Evolutionary conservation across 2,113 vertebrate species (phyloP), one percentile per base, ranked within the genome.

Genomic region (Cyprinodon variegatus): DNA sequence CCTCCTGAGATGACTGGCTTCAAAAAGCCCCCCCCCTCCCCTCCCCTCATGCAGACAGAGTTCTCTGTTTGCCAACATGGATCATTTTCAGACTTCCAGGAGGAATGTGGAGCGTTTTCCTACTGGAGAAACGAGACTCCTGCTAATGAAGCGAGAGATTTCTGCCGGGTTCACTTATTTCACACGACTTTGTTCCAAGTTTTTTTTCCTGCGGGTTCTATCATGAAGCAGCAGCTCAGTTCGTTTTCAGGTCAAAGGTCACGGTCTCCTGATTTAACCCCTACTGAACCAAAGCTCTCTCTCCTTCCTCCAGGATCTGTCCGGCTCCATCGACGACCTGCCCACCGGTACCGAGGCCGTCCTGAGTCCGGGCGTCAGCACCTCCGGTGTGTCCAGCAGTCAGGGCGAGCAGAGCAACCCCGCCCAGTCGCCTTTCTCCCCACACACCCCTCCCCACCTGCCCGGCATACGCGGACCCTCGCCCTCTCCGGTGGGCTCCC

Each of bases 381-480:
- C 98, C 77, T 98, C 98, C 80, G 97, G 97, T 81, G 98, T 99
- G 91, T 99, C 98, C 91, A 99, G 98, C 95, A 98, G 97, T 89
- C 98, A 99, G 94, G 98, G 98, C 65, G 98, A 99, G 90, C 97
- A 98, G 95, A 99, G 97, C 91, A 99, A 99, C 90, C 98, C 98
- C 7, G 98, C 97, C 82, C 98, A 99, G 95, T 99, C 98, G 70
- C 97, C 98, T 74, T 99, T 99, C 94, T 99, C 98, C 74, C 98
- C 98, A 45, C 97, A 99, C 93, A 98, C 98, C 77, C 98, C 98
- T 72, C 98, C 98, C 88, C 98, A 99, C 93, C 93, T 99, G 86
- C 95, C 97, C 61, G 97, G 97, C 83, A 97, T 99, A 83, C 95
- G 97, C 62, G 97, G 97, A 74, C 98, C 98, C 39, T 99, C 97